Conservation (phyloP, 2,113 vertebrate genomes). For the Phainopepla nitens region DNA sequence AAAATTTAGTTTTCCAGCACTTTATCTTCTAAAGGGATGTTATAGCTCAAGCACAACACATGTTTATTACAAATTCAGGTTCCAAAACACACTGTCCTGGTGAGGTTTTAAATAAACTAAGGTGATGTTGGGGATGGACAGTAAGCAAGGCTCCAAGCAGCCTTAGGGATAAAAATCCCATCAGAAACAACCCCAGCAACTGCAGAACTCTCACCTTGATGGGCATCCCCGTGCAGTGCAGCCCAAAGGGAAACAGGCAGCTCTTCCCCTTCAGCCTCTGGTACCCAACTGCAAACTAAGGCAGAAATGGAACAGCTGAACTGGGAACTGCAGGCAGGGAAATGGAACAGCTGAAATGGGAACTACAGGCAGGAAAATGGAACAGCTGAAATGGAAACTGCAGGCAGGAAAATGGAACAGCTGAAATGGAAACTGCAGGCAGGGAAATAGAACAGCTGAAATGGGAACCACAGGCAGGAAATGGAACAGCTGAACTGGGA, state of each 20-base stretch:
- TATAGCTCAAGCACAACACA: background rate
- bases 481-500: no score
- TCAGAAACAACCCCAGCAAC: background rate
- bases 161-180: background rate
- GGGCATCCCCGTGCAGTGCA: conserved; percentile 98
- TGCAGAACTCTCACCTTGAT: conserved; percentile 84
- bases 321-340: no score
- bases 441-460: no score
- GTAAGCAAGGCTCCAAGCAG: background rate
- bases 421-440: no score
- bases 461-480: no score
- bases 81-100: background rate
- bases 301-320: background rate
- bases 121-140: background rate
- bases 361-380: no score
- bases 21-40: background rate
- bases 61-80: background rate
- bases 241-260: conserved; percentile 93
- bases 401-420: no score
- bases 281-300: conserved; percentile 88
- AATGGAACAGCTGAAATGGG: no score
- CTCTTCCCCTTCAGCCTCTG: conserved; percentile 90
- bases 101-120: background rate
- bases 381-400: background rate
- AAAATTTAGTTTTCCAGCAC: background rate